These are phyloP conservation scores for Arvicola amphibius DNA, from an alignment of 2,797 vertebrate species.

Conservation along the genomic window DNA sequence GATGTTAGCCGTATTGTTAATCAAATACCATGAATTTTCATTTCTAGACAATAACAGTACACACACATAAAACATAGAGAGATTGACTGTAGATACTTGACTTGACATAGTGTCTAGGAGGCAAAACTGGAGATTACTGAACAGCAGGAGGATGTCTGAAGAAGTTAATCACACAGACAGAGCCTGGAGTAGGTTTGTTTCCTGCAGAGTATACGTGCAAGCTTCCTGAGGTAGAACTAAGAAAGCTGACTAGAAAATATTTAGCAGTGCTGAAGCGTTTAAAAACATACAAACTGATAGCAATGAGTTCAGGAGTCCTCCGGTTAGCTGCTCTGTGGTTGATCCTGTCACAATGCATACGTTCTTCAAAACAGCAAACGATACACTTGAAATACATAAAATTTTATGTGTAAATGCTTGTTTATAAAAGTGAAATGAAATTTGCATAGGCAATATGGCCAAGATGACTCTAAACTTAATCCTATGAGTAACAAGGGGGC, in stretches of 20 bases:
- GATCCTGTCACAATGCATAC: too few relatives aligned
- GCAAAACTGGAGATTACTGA: not conserved
- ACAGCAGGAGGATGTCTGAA: not conserved
- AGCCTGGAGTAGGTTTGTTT: not conserved
- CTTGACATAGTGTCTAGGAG: not conserved
- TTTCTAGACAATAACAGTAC: not conserved
- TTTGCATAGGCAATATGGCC: not conserved
- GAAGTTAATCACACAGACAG: not conserved
- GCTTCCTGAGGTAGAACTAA: not conserved
- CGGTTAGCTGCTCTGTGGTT: not conserved
- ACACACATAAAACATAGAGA: not conserved
- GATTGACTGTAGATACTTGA: not conserved
- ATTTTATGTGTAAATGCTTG: not conserved
- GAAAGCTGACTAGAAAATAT: not conserved
- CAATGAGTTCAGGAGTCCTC: too few relatives aligned
- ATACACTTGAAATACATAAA: not conserved
- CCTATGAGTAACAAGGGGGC: not conserved
- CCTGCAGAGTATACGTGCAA: not conserved
- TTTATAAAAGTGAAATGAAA: not conserved
- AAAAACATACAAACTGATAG: not conserved
- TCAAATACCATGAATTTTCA: not conserved
- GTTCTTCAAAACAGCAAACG: not conserved
- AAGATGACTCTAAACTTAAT: slow-evolving; percentile 28
- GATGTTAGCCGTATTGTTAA: not conserved
- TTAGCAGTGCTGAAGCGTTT: not conserved